Evolutionary conservation across 1,140 invertebrate species (phyloP).

Genomic region (Drosophila ironensis): DNA sequence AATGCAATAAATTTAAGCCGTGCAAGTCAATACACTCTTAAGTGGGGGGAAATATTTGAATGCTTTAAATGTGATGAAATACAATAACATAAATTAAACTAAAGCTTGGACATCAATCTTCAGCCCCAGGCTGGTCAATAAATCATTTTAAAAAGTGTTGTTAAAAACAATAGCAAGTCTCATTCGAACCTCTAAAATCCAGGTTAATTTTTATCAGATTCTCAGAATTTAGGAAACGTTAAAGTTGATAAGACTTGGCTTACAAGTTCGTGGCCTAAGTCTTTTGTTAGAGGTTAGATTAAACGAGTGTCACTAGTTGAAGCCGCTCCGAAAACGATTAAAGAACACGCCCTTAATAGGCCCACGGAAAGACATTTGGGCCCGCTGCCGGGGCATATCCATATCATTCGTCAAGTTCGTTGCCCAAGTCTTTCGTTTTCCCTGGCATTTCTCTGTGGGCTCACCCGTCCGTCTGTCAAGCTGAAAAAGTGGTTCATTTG

Average conservation of each 20-base stretch:
- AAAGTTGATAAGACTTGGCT: too few relatives aligned
- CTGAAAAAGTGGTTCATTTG: constrained; percentile 77
- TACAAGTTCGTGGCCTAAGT: constrained; percentile 70
- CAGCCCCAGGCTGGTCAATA: too few relatives aligned
- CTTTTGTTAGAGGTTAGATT: constrained; percentile 47
- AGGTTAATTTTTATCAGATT: too few relatives aligned
- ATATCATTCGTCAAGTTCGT: constrained; percentile 40
- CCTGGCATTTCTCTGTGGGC: background rate
- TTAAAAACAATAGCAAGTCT: background rate
- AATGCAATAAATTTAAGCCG: constrained; percentile 14
- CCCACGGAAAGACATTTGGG: background rate
- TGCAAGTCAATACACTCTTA: constrained; percentile 19
- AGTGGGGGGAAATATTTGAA: constrained; percentile 1
- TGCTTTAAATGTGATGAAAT: background rate
- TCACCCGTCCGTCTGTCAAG: constrained; percentile 51
- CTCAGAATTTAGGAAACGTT: background rate
- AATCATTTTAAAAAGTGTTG: too few relatives aligned
- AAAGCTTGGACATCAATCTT: too few relatives aligned
- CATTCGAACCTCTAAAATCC: background rate
- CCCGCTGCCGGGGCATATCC: constrained; percentile 11
- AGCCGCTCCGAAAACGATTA: background rate
- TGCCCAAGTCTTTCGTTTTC: constrained; percentile 31
- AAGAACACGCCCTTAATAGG: background rate
- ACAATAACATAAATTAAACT: background rate
- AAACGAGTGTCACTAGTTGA: background rate